Evolutionary conservation across 2,888 invertebrate species (phyloP).

Genomic region (Pandemis heparana): DNA sequence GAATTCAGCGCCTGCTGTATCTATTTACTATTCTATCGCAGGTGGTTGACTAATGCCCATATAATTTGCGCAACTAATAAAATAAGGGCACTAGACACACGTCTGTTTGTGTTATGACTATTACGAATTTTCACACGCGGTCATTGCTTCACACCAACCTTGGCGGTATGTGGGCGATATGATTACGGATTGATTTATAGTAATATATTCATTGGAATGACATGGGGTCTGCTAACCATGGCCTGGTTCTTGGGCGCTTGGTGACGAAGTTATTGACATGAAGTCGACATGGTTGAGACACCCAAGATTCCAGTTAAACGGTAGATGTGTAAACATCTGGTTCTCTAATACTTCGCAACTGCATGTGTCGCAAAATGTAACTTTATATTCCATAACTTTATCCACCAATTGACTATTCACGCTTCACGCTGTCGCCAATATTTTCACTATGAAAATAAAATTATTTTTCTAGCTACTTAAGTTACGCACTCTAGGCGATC

Average conservation of each 20-base stretch:
- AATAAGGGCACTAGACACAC: slow-evolving; percentile 54
- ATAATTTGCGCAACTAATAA: slow-evolving; percentile 54
- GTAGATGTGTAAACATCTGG: background rate
- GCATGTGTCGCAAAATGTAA: background rate
- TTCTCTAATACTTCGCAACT: background rate
- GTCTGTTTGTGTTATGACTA: slow-evolving; percentile 47
- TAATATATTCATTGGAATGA: slow-evolving; percentile 2
- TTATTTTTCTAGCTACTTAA: background rate
- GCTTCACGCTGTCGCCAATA: background rate
- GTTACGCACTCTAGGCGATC: background rate
- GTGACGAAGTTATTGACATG: background rate
- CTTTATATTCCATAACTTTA: background rate
- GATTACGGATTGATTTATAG: slow-evolving; percentile 1
- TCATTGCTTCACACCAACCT: slow-evolving; percentile 66
- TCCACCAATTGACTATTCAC: background rate
- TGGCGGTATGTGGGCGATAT: slow-evolving; percentile 47
- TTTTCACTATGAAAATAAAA: background rate
- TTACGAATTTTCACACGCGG: slow-evolving; percentile 69
- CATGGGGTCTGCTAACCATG: background rate
- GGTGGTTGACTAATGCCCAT: slow-evolving; percentile 38
- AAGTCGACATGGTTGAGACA: background rate
- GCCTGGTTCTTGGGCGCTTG: background rate
- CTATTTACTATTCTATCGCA: slow-evolving; percentile 33
- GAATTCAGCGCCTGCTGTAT: slow-evolving; percentile 23
- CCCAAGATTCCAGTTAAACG: background rate